Evolutionary conservation across 2,888 invertebrate species (phyloP), one percentile per base, ranked within the genome.

Genomic region (Drosophila paramelanica): DNA sequence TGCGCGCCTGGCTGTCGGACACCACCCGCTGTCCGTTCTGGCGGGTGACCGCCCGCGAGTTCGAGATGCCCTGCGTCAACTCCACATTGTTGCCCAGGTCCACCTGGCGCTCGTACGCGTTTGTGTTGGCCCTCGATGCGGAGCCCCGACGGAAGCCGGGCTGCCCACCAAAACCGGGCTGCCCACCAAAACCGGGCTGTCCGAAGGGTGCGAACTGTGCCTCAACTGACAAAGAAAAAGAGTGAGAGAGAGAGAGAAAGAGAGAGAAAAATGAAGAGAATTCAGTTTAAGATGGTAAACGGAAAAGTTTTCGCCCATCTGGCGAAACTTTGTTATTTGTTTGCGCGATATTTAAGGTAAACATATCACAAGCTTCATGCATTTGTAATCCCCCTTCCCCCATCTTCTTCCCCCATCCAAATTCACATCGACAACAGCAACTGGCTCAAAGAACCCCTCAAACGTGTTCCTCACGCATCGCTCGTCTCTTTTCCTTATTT

Each of bases 21-120:
- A 90, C 79, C 23, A 82, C 76, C 0, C 88, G 88, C 7, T 72
- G 70, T 0, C 91, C 89, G 5, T 90, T 90, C 76, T 91, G 86
- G 3, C 75, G 68, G 13, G 91, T 91, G 0, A 90, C 80, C 0
- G 89, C 89, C 4, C 89, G 81, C 0, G 92, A 91, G 33, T 89
- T 88, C 7, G 90, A 80, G 1, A 88, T 41, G 1, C 91, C 91
- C 33, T 77, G 76, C 3, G 80, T 75, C 13, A 79, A 43, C 41
- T 78, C 91, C 3, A 91, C 0, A 8, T 87, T 57, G 51, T 75
- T 80, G 38, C 90, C 91, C 0, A 82, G 64, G 20, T 90, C 85
- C 10, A 90, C 73, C 49, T 89, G 77, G 3, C 83, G 87, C 56
- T 90, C 81, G 31, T 80, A 88, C 20, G 91, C 88, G 13, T 85